These are phyloP conservation scores for Terrapene triunguis DNA, from an alignment of 2,113 vertebrate genomes.

Conservation along the genomic window DNA sequence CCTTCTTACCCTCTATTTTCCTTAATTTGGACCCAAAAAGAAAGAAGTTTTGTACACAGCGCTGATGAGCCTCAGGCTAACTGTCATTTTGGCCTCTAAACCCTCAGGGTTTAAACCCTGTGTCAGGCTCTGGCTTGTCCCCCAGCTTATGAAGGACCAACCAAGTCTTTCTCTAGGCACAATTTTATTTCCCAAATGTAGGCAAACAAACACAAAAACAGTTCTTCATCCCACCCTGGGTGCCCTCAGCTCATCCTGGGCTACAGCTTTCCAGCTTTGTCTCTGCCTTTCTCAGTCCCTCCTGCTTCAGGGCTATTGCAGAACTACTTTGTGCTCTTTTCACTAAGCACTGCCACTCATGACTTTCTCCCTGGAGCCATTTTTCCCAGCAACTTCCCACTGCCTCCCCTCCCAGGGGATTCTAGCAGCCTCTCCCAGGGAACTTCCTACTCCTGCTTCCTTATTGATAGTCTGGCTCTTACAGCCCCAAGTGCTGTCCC, in stretches of 20 bases:
- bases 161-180: no score
- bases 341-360: background rate
- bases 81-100: no score
- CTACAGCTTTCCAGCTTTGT: background rate
- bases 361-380: background rate
- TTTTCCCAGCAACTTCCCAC: background rate
- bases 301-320: background rate
- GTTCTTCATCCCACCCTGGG: background rate
- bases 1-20: no score
- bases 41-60: no score
- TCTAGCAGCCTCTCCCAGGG: background rate
- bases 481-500: background rate
- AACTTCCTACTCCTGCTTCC: background rate
- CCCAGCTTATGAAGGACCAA: no score
- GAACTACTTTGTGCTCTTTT: background rate
- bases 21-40: no score
- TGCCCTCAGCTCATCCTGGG: background rate
- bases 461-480: background rate
- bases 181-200: background rate
- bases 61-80: no score
- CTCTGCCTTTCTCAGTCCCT: background rate
- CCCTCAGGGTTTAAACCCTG: no score
- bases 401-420: background rate
- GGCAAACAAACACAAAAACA: background rate
- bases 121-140: no score